A percentile compares a stretch with the other conserved stretches of the same genome.
These are phyloP conservation scores for Elgaria multicarinata DNA, from an alignment of 2,113 vertebrate genomes.

Conservation along the genomic window DNA sequence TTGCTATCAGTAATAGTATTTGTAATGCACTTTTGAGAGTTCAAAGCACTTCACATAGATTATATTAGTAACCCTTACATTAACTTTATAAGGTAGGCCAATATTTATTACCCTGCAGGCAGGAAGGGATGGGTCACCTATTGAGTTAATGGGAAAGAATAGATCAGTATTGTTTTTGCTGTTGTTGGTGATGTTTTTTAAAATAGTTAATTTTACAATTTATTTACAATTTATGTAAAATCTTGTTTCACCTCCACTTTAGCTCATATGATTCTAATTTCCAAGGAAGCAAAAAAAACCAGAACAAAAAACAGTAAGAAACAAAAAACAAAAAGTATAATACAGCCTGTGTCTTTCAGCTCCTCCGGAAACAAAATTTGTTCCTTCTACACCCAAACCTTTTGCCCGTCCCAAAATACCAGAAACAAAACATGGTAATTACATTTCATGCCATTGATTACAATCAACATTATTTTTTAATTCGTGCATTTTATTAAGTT, in stretches of 20 bases:
- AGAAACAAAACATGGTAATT: conserved; percentile 74
- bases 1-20: neutral
- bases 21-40: neutral
- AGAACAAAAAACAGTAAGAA: conserved; percentile 35
- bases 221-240: conserved; percentile 26
- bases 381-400: conserved; percentile 71
- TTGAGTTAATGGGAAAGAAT: neutral
- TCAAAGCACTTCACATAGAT: neutral
- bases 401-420: conserved; percentile 60
- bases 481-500: conserved; percentile 27
- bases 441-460: conserved; percentile 16
- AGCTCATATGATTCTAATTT: conserved; percentile 9
- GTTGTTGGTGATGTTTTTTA: neutral
- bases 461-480: conserved; percentile 1
- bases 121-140: neutral
- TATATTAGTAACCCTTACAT: neutral
- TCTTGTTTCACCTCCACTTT: neutral
- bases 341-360: conserved; percentile 76
- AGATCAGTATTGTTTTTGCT: neutral
- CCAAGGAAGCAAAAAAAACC: conserved; percentile 2
- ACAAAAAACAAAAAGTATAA: conserved; percentile 48
- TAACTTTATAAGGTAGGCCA: neutral
- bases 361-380: conserved; percentile 70
- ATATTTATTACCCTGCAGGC: neutral
- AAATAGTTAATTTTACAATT: neutral